Conservation (phyloP, 2,888 invertebrate genomes). For the Carabus problematicus region DNA sequence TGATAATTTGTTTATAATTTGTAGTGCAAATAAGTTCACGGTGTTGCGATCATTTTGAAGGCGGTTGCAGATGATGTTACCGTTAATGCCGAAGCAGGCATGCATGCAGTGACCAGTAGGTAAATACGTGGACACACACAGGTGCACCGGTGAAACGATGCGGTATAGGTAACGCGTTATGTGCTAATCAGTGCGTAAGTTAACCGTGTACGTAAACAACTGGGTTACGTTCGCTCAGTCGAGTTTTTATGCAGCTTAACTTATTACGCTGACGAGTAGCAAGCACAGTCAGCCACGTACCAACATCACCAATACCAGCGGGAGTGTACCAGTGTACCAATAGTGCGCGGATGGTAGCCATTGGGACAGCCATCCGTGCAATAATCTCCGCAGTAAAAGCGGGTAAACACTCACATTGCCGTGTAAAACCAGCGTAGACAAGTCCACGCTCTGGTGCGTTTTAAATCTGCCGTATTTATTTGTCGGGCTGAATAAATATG, state of each 20-base stretch:
- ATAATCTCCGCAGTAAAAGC: neutral
- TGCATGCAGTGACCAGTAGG: too few species aligned
- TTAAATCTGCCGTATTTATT: constrained; percentile 43
- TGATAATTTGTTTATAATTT: too few species aligned
- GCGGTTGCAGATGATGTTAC: too few species aligned
- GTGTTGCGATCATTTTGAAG: too few species aligned
- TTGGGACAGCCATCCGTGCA: constrained; percentile 1
- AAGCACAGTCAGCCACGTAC: constrained; percentile 2
- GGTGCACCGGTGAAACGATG: constrained; percentile 3
- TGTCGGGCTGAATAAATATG: constrained; percentile 41
- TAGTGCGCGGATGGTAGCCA: too few species aligned
- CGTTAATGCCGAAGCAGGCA: too few species aligned
- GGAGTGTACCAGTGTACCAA: too few species aligned
- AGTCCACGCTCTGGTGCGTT: constrained; percentile 36
- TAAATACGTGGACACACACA: too few species aligned
- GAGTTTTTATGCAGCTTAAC: constrained; percentile 37
- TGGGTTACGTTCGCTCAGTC: constrained; percentile 34
- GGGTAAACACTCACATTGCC: neutral
- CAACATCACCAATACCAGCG: neutral
- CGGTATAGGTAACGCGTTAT: constrained; percentile 11
- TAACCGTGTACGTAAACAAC: constrained; percentile 36
- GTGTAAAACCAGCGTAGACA: constrained; percentile 20
- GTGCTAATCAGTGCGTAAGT: constrained; percentile 31
- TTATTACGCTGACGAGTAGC: constrained; percentile 25
- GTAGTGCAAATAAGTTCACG: too few species aligned